Conservation (phyloP, 2,797 vertebrate genomes). For the Sus cebifrons region DNA sequence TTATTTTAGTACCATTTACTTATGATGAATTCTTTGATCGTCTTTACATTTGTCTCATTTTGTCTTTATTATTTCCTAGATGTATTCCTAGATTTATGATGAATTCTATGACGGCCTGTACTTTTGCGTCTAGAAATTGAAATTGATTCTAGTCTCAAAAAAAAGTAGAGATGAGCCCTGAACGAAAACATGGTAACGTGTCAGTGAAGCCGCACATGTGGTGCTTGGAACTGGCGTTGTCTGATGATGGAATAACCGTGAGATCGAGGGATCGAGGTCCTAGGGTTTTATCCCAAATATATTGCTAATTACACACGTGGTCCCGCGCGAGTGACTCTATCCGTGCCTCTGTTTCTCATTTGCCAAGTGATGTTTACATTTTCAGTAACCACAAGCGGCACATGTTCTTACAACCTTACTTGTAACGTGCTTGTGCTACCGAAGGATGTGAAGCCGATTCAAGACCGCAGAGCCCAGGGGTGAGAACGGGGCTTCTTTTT, state of each 20-base stretch:
- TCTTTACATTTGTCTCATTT: not conserved
- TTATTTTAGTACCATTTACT: not conserved
- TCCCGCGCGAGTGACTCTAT: rapidly evolving
- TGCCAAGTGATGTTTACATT: not conserved
- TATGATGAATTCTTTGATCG: not conserved
- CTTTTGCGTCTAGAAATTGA: not conserved
- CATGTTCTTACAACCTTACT: rapidly evolving
- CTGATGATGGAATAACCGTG: rapidly evolving
- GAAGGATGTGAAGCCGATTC: too few relatives aligned
- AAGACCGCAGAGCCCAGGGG: rapidly evolving
- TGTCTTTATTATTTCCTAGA: not conserved
- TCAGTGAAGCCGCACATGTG: rapidly evolving
- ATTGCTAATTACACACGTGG: rapidly evolving
- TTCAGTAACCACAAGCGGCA: not conserved
- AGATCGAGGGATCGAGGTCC: rapidly evolving
- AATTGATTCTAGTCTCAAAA: conserved; percentile 38
- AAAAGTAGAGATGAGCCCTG: not conserved
- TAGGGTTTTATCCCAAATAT: not conserved
- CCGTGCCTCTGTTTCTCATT: too few relatives aligned
- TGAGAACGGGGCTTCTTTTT: not conserved
- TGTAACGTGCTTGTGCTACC: rapidly evolving
- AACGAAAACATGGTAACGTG: not conserved
- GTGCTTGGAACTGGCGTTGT: not conserved
- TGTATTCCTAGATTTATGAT: not conserved
- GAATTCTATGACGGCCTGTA: not conserved